A percentile compares a stretch with the other conserved stretches of the same genome.
Conservation (phyloP, 2,888 invertebrate species). For the Caenorhabditis afra region DNA sequence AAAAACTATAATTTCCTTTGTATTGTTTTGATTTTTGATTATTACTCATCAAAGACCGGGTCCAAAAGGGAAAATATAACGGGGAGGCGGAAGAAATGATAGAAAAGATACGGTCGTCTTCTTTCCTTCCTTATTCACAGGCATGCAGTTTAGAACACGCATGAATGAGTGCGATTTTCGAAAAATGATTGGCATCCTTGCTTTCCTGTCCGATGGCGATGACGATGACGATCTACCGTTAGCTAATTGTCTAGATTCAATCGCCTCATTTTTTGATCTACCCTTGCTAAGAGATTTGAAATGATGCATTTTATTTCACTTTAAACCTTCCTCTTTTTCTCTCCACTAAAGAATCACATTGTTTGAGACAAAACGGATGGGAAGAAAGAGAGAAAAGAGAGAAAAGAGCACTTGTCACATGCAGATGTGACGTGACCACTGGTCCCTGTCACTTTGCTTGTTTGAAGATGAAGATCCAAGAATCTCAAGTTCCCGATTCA, state of each 20-base stretch:
- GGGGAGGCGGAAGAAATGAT: background rate
- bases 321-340: conserved; percentile 29
- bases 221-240: background rate
- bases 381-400: conserved; percentile 4
- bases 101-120: conserved; percentile 20
- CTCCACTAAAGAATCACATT: conserved; percentile 54
- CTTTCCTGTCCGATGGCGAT: too few relatives aligned
- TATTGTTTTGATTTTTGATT: conserved; percentile 12
- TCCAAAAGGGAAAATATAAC: background rate
- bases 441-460: too few relatives aligned
- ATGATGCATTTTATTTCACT: conserved; percentile 8
- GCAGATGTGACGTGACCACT: too few relatives aligned
- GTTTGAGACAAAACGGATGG: conserved; percentile 39
- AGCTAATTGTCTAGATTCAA: conserved; percentile 3
- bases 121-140: conserved; percentile 21
- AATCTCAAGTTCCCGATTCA: too few relatives aligned
- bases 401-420: too few relatives aligned
- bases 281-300: too few relatives aligned
- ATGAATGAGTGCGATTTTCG: conserved; percentile 30
- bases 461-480: too few relatives aligned
- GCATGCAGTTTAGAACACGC: conserved; percentile 55
- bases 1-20: too few relatives aligned
- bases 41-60: conserved; percentile 33
- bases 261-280: background rate
- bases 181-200: conserved; percentile 54